Evolutionary conservation across 1,140 invertebrate species (phyloP), one percentile per base, ranked within the genome.

Genomic region (Scaptomyza hsui): DNA sequence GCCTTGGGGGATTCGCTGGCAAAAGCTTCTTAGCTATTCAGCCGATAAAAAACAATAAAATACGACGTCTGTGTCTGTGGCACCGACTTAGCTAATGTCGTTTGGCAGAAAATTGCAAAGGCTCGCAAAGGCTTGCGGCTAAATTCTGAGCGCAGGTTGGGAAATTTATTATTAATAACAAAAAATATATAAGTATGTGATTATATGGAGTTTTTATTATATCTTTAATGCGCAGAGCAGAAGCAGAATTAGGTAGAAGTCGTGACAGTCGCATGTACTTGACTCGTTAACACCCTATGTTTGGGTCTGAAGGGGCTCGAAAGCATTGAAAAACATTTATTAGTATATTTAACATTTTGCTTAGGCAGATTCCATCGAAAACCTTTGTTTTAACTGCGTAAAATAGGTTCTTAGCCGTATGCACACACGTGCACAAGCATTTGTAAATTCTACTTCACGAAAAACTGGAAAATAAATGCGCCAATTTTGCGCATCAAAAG

Each of bases 401-500:
- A 39, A 26, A 18, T 26, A 59, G 35, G 6, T 39, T 7, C 26
- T 7, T 19, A 48, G 5, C 32, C 21, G 10, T 42, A 35, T 6
- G 3, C 12, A 29, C 7, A 29, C 26, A 29, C 5, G 5, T 1
- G 5, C 26, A 29, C 6, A 29, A 29, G 5, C 1, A 3, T 12
- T 12, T 45, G n/a, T 35, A 26, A 18, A 61, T 42, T 29, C 45
- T 39, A 48, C 60, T 70, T 75, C 6, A 26, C 42, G 13, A 53
- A 41, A 42, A 42, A 55, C 45, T 41, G 39, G 29, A 51, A 39
- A 53, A 76, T 70, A 91, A 81, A 76, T 68, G 57, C 72, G 62
- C 75, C 71, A 76, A 75, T 74, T 86, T 79, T 72, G 41, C 76
- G 80, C 77, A 75, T 83, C 79, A 68, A 83, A 64, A 75, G 71